Evolutionary conservation across 2,113 vertebrate genomes (phyloP), one percentile per base, ranked within the genome.

Genomic region (Drymodes brunneopygia): DNA sequence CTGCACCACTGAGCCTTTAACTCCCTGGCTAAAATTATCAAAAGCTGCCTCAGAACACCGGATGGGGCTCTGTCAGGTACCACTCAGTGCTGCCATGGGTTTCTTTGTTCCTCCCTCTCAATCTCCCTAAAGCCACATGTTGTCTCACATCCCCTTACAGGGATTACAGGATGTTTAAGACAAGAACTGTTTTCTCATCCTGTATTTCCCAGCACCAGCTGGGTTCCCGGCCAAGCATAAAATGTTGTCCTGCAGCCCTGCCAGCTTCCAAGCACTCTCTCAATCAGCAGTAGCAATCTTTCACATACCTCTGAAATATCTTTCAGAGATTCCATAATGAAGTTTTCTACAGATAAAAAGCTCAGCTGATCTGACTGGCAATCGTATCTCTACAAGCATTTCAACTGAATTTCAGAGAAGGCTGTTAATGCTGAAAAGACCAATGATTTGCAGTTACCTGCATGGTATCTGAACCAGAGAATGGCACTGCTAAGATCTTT

Each of bases 121-220:
- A 93, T 88, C 94, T 82, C 66, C 71, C 58, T 47, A 75, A 69
- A 86, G 13, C 53, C 88, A 86, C 90, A 57, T 53, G 74, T 42
- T 73, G 82, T 90, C 82, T 95, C 85, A 72, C 79, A 93, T 88
- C 88, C 82, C 92, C 38, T 72, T 62, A 44, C 92, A 77, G 57
- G 56, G 88, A 75, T 82, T 40, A 72, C 70, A 85, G 71, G 71
- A 92, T 90, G 82, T 57, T 94, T 70, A 82, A 93, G 33, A 36
- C 80, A 78, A 80, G 80, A 93, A 77, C 56, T 45, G 17, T 31
- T 25, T 25, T 90, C 71, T 80, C 66, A 60, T 27, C 62, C 78
- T 54, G 36, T 45, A 24, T 42, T 90, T 69, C 87, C 38, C 36
- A 77, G 67, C 50, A 36, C 53, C 48, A 38, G 33, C 38, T 21